These are phyloP conservation scores for Amphimedon queenslandica DNA, from an alignment of 37 sponge, comb jelly and placozoan species.

Conservation along the genomic window DNA sequence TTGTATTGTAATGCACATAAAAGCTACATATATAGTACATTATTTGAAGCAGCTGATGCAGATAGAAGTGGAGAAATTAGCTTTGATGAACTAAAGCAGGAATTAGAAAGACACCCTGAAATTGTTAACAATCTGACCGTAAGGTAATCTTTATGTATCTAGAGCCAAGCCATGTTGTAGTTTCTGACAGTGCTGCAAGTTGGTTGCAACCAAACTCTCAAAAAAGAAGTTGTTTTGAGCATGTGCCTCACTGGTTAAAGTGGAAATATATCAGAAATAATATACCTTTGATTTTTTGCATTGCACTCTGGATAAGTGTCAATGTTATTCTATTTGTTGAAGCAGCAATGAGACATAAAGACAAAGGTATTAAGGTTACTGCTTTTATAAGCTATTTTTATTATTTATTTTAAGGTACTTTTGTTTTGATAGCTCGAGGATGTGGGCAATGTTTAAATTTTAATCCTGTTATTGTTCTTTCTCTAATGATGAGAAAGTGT, in stretches of 20 bases:
- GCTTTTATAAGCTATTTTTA: background rate
- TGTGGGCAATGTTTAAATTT: conserved; percentile 80
- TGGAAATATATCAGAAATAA: conserved; percentile 73
- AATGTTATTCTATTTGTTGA: conserved; percentile 56
- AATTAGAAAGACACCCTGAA: conserved; percentile 80
- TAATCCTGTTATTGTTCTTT: conserved; percentile 59
- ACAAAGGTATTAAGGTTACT: conserved; percentile 7
- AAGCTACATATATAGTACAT: conserved; percentile 14
- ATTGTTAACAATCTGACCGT: conserved; percentile 83
- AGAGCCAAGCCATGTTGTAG: background rate
- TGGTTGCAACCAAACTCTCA: conserved; percentile 74
- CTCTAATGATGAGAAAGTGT: conserved; percentile 66
- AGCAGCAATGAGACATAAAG: conserved; percentile 29
- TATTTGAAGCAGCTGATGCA: conserved; percentile 81
- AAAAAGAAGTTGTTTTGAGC: background rate
- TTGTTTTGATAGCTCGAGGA: conserved; percentile 67
- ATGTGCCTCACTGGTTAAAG: conserved; percentile 39
- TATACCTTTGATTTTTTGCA: conserved; percentile 34
- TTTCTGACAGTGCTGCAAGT: conserved; percentile 72
- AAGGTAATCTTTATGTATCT: conserved; percentile 32
- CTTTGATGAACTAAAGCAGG: conserved; percentile 78
- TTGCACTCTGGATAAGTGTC: conserved; percentile 26
- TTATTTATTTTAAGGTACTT: conserved; percentile 7
- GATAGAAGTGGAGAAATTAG: conserved; percentile 78
- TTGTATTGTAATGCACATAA: background rate